Percentiles rank a stretch among this genome's conserved stretches.
Evolutionary conservation across 2,113 vertebrate species (phyloP).

Genomic region (human (Homo sapiens)): GRCh38 chr9:113108001-113108500

Average conservation of each 20-base stretch:
- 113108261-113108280: neutral
- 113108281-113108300: too few species aligned
- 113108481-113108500: neutral
- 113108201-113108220: too few species aligned
- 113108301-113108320: neutral
- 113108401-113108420: too few species aligned
- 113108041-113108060: neutral
- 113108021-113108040: neutral
- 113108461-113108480: too few species aligned
- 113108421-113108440: too few species aligned
- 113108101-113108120: neutral
- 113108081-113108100: neutral
- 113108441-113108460: too few species aligned
- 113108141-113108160: fast-evolving
- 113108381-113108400: too few species aligned
- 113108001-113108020: too few species aligned
- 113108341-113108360: neutral
- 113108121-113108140: too few species aligned
- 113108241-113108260: neutral
- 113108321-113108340: neutral
- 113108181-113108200: too few species aligned
- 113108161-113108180: too few species aligned
- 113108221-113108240: neutral
- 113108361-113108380: too few species aligned
- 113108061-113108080: neutral